phyloP scores from a whole-genome alignment of 2,888 invertebrate species.

The Drosophila anomalata region DNA sequence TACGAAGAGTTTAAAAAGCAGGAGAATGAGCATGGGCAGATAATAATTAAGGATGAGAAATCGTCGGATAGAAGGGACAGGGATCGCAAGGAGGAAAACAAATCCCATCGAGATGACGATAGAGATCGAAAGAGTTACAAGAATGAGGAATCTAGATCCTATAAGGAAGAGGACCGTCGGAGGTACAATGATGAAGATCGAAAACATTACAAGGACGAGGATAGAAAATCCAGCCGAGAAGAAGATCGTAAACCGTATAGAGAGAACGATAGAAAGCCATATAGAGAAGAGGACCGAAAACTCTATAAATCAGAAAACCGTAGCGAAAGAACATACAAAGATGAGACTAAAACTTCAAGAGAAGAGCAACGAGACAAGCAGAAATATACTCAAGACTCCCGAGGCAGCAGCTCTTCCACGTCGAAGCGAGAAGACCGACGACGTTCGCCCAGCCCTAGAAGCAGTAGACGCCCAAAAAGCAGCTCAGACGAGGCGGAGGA shows the following conservation, averaged over 20 bases:
- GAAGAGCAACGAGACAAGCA: slow-evolving; percentile 31
- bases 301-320: slow-evolving; percentile 22
- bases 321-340: slow-evolving; percentile 5
- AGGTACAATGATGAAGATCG: slow-evolving; percentile 9
- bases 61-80: slow-evolving; percentile 36
- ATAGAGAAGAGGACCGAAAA: slow-evolving; percentile 34
- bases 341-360: slow-evolving; percentile 15
- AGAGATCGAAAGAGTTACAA: slow-evolving; percentile 12
- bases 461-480: slow-evolving; percentile 41
- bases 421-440: slow-evolving; percentile 23
- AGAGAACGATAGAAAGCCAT: slow-evolving; percentile 12
- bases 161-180: slow-evolving; percentile 15
- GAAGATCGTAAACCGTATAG: slow-evolving; percentile 44
- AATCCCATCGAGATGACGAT: slow-evolving; percentile 15
- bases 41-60: slow-evolving; percentile 61
- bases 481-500: slow-evolving; percentile 69
- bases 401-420: slow-evolving; percentile 44
- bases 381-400: slow-evolving; percentile 29
- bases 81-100: slow-evolving; percentile 19
- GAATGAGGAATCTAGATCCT: slow-evolving; percentile 9
- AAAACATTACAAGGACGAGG: slow-evolving; percentile 12
- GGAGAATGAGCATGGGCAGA: slow-evolving; percentile 80
- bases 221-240: slow-evolving; percentile 21
- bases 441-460: slow-evolving; percentile 36
- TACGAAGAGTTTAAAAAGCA: slow-evolving; percentile 89